A percentile compares a stretch with the other conserved stretches of the same genome.
phyloP scores from a whole-genome alignment of 2,797 vertebrate species.

The Forpus xanthops region DNA sequence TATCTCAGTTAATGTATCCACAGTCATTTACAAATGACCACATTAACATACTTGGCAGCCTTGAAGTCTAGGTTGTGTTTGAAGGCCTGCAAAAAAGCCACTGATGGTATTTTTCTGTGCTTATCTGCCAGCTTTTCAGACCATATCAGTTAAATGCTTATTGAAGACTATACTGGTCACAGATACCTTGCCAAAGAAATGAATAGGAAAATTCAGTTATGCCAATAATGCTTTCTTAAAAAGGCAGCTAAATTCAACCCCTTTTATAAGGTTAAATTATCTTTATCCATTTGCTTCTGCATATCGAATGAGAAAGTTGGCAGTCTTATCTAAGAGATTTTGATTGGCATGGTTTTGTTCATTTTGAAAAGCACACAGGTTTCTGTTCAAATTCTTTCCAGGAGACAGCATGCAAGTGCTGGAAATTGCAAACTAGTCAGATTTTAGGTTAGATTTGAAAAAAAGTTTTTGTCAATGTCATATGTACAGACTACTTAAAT shows the following conservation, averaged over 20 bases:
- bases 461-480: background rate
- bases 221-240: background rate
- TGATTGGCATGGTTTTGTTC: background rate
- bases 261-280: background rate
- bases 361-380: background rate
- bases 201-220: background rate
- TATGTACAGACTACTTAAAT: background rate
- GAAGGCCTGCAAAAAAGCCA: background rate
- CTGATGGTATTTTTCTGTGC: background rate
- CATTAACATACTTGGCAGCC: background rate
- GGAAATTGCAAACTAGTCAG: background rate
- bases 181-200: background rate
- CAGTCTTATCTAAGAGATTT: background rate
- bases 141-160: background rate
- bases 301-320: background rate
- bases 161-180: background rate
- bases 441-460: background rate
- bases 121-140: background rate
- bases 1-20: background rate
- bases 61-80: background rate
- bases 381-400: background rate
- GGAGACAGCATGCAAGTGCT: background rate
- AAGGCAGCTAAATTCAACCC: background rate
- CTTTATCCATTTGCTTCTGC: background rate
- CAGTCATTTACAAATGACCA: background rate